Percentiles rank a stretch among this genome's conserved stretches.
Evolutionary conservation across 2,888 invertebrate genomes (phyloP).

Genomic region (Stenurella melanura): DNA sequence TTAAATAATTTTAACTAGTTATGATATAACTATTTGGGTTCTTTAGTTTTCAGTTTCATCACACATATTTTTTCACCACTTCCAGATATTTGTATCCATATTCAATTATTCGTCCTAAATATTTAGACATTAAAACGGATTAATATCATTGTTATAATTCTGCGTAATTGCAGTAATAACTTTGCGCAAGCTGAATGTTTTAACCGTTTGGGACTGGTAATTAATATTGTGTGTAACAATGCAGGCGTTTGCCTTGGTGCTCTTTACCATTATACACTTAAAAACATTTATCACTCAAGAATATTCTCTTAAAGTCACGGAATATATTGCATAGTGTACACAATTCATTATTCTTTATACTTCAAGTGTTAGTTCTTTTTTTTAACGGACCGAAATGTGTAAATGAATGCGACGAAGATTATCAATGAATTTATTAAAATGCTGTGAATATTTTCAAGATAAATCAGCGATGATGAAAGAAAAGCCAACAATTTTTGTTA

Average conservation of each 20-base stretch:
- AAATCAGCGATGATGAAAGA: no score
- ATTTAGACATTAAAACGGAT: neutral
- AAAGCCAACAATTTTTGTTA: no score
- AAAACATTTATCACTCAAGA: slow-evolving; percentile 38
- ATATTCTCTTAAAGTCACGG: slow-evolving; percentile 39
- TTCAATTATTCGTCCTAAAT: neutral
- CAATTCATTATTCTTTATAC: slow-evolving; percentile 33
- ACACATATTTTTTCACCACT: no score
- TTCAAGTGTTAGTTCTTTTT: neutral
- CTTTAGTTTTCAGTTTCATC: no score
- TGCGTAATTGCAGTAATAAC: slow-evolving; percentile 26
- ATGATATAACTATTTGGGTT: no score
- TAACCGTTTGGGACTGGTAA: slow-evolving; percentile 21
- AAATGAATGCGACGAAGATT: no score
- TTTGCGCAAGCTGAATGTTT: slow-evolving; percentile 13
- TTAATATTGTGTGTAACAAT: slow-evolving; percentile 36
- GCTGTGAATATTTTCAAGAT: no score
- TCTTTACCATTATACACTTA: slow-evolving; percentile 10
- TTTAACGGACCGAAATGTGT: neutral
- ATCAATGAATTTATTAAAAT: no score
- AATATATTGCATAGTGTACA: slow-evolving; percentile 32
- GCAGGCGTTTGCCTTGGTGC: slow-evolving; percentile 20
- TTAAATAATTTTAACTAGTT: no score
- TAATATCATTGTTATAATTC: slow-evolving; percentile 29
- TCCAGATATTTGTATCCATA: neutral